Percentiles rank a stretch among this genome's conserved stretches.
Conservation (phyloP, 2,888 invertebrate genomes). For the Lasioglossum oenotherae region DNA sequence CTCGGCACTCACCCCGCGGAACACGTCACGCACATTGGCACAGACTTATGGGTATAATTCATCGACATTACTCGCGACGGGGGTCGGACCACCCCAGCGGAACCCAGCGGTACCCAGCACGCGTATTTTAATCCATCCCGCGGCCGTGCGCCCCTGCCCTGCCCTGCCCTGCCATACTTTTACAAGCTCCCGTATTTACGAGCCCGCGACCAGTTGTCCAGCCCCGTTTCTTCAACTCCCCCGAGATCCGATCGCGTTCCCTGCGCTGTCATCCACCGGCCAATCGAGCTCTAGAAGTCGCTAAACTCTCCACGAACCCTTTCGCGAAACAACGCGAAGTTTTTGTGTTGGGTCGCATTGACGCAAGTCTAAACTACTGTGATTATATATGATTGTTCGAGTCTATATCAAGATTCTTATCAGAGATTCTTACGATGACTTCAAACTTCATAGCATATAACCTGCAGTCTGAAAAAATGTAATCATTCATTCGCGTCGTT, state of each 20-base stretch:
- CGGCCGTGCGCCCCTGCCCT: constrained; percentile 36
- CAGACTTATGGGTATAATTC: constrained; percentile 76
- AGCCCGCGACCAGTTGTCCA: constrained; percentile 38
- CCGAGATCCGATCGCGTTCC: constrained; percentile 33
- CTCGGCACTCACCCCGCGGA: constrained; percentile 52
- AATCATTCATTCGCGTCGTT: not conserved
- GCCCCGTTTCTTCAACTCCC: constrained; percentile 33
- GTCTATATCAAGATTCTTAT: too few relatives aligned
- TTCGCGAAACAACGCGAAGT: not conserved
- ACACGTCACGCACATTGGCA: constrained; percentile 77
- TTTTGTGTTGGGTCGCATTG: not conserved
- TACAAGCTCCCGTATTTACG: constrained; percentile 62
- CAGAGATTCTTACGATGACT: fast-evolving
- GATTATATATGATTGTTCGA: too few relatives aligned
- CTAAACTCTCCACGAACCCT: not conserved
- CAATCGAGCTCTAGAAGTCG: not conserved
- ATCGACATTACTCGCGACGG: constrained; percentile 68
- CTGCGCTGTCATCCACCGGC: constrained; percentile 9
- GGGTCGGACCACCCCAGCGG: constrained; percentile 58
- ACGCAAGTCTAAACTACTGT: not conserved
- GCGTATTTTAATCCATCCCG: constrained; percentile 70
- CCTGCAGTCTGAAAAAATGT: not conserved
- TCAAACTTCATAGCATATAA: not conserved
- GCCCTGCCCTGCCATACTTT: constrained; percentile 59
- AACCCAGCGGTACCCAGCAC: constrained; percentile 51